phyloP scores from a whole-genome alignment of 2,888 invertebrate species.

The Pollenia griseotomentosa region DNA sequence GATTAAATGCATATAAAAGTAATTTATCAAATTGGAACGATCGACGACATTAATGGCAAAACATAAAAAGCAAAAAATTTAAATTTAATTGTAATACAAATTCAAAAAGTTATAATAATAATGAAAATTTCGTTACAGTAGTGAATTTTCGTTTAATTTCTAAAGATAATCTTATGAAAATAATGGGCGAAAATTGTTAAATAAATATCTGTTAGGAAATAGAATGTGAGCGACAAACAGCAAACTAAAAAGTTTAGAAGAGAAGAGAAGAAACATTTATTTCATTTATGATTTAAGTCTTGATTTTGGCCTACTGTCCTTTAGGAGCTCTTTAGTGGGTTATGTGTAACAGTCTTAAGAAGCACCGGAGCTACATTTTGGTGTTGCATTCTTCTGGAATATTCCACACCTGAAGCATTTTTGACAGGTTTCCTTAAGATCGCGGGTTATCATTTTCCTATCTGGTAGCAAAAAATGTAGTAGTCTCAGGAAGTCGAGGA shows the following conservation, averaged over 20 bases:
- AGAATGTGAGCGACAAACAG: not conserved
- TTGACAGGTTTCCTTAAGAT: no score
- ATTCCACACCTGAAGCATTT: no score
- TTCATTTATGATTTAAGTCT: no score
- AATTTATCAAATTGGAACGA: constrained; percentile 76
- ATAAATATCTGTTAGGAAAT: not conserved
- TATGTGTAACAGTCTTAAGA: no score
- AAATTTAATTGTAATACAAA: constrained; percentile 17
- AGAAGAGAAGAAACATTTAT: no score
- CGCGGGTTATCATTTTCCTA: no score
- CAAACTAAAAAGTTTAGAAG: not conserved
- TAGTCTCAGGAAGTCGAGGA: no score
- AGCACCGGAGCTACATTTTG: no score
- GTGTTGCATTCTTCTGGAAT: no score
- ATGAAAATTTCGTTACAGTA: constrained; percentile 11
- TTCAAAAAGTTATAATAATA: not conserved
- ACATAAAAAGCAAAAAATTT: constrained; percentile 17
- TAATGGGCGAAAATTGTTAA: not conserved
- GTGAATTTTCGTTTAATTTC: not conserved
- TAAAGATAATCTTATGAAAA: not conserved
- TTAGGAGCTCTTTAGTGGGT: no score
- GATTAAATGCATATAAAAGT: constrained; percentile 71
- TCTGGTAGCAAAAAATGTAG: no score
- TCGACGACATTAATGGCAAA: constrained; percentile 66
- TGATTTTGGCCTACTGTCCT: no score